A percentile compares a stretch with the other conserved stretches of the same genome.
These are phyloP conservation scores for Orchestia grillus DNA, from an alignment of 1,140 invertebrate genomes.

Conservation along the genomic window DNA sequence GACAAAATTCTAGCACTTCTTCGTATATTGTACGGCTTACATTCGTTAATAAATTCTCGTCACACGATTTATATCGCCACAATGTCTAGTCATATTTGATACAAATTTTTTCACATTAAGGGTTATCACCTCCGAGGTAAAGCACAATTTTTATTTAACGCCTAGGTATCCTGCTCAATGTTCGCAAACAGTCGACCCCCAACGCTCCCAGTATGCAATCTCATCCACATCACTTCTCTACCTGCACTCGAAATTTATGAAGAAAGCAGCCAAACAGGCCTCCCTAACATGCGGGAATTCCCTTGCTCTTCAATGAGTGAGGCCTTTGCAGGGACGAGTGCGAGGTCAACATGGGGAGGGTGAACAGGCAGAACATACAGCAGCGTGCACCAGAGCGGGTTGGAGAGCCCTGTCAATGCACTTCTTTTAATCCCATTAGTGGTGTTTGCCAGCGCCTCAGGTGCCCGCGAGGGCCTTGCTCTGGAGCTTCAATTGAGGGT, in stretches of 20 bases:
- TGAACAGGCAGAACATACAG: background rate
- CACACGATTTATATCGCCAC: no score
- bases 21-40: no score
- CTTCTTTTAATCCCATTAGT: background rate
- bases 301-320: background rate
- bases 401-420: background rate
- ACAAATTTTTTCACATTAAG: no score
- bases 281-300: background rate
- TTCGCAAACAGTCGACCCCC: background rate
- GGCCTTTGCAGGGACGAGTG: background rate
- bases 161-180: background rate
- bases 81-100: no score
- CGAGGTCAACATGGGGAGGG: background rate
- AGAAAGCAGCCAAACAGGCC: background rate
- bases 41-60: no score
- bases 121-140: no score
- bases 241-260: background rate
- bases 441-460: background rate
- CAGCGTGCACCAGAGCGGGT: background rate
- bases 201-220: background rate
- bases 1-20: no score
- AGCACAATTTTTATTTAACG: no score
- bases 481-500: background rate
- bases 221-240: background rate
- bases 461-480: background rate